Evolutionary conservation across 2,888 invertebrate species (phyloP), one percentile per base, ranked within the genome.

Genomic region (Eutolmus rufibarbis): DNA sequence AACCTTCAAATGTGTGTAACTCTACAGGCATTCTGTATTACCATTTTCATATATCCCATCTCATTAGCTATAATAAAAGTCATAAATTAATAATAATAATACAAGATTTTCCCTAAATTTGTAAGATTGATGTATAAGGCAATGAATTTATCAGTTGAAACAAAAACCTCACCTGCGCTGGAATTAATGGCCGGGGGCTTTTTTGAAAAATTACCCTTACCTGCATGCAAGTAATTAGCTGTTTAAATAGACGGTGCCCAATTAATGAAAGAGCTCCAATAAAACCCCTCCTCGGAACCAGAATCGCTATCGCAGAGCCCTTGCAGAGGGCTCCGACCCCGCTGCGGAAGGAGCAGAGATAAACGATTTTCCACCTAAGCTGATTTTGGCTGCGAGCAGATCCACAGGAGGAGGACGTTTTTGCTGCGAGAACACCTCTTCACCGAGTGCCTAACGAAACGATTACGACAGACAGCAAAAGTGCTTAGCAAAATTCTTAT

Each of bases 401-500:
- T 57, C 56, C 82, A 51, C 82, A 28, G 28, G 19, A 37, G 37
- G 34, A 34, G 37, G 19, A 34, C 56, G 57, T 37, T 82, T 82
- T 82, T 57, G 37, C 31, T 82, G 82, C 5, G 82, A 57, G 66
- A 82, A 82, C 82, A 82, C 82, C 82, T 82, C 57, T 31, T 34
- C 56, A 56, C 51, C 37, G 37, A 82, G 37, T 74, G 74, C 23
- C 23, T 86, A 51, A 77, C 34, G 56, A 76, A 56, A 56, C 74
- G 86, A 77, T 77, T 87, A 57, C 40, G 77, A 74, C 82, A 40
- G 87, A 82, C 43, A 84, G 51, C 66, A 82, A 57, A 82, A 81
- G 74, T 31, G 74, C 40, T 43, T 85, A 43, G 74, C 84, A 87
- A 88, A 87, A 87, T 85, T 85, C 87, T 78, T 46, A 85, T 88